Conservation (phyloP, 1,140 invertebrate species). For the Drosophila willistoni region DNA sequence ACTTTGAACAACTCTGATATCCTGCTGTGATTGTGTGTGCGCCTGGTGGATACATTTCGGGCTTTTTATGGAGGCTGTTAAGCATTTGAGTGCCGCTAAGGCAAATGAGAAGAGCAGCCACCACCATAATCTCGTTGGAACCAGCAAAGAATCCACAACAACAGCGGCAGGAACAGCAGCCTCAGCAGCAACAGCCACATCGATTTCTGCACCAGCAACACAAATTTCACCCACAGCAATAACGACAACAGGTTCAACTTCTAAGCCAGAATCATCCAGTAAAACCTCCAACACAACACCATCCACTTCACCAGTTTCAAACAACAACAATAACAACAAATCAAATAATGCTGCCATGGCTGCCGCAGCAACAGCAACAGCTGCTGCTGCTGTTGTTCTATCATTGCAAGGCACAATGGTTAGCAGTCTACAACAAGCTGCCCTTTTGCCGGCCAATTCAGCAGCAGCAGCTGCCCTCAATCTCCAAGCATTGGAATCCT, state of each 20-base stretch:
- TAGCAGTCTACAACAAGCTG: conserved; percentile 89
- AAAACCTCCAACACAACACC: conserved; percentile 10
- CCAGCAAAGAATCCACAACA: conserved; percentile 18
- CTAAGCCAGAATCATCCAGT: not conserved
- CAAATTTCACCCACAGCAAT: conserved; percentile 10
- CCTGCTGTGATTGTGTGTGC: conserved; percentile 71
- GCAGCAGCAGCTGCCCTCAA: conserved; percentile 91
- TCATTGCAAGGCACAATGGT: conserved; percentile 91
- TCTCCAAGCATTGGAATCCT: conserved; percentile 92
- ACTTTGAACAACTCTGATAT: conserved; percentile 45
- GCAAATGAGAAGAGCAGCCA: conserved; percentile 38
- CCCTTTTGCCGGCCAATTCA: conserved; percentile 89
- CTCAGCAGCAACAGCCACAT: conserved; percentile 16
- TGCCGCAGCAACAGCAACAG: conserved; percentile 74
- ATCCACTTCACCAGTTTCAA: conserved; percentile 11
- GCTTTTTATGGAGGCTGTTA: conserved; percentile 71
- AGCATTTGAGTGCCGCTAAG: conserved; percentile 74
- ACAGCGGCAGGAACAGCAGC: conserved; percentile 19
- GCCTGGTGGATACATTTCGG: conserved; percentile 56
- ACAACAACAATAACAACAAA: conserved; percentile 18
- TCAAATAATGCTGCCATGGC: conserved; percentile 64
- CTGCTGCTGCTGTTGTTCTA: conserved; percentile 86
- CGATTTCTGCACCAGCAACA: conserved; percentile 15
- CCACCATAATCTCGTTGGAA: conserved; percentile 9
- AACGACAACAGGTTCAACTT: conserved; percentile 21